These are phyloP conservation scores for Hypomecis punctinalis DNA, from an alignment of 2,888 invertebrate species.

Conservation along the genomic window DNA sequence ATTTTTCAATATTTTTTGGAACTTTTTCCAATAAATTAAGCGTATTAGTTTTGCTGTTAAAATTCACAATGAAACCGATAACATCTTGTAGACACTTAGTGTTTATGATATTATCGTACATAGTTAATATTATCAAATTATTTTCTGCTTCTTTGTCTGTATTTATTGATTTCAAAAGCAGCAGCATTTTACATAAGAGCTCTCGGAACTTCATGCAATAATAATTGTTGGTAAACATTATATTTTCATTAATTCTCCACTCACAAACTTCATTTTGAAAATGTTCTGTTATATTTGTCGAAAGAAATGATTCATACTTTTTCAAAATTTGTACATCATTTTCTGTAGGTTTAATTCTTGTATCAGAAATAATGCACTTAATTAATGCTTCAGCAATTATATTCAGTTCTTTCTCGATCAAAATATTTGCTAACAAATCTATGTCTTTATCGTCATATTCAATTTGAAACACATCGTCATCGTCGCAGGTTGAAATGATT, in stretches of 20 bases:
- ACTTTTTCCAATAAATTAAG: neutral
- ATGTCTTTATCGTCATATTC: slow-evolving; percentile 9
- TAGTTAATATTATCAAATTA: neutral
- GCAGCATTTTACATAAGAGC: neutral
- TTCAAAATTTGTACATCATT: neutral
- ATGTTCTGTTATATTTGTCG: neutral
- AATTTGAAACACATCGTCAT: slow-evolving; percentile 14
- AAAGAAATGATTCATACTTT: slow-evolving; percentile 1
- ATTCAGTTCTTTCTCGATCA: slow-evolving; percentile 11
- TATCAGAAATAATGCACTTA: neutral
- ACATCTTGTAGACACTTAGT: neutral
- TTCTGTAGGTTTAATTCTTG: neutral
- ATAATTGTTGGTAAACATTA: neutral
- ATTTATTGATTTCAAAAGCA: neutral
- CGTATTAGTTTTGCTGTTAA: neutral
- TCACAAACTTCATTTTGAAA: neutral
- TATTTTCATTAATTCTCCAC: slow-evolving; percentile 7
- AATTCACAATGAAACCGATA: slow-evolving; percentile 5
- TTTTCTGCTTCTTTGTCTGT: neutral
- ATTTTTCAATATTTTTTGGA: neutral
- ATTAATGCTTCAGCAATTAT: neutral
- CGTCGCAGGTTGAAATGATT: slow-evolving; percentile 42
- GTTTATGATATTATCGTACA: neutral
- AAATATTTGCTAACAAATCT: neutral
- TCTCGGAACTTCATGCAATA: neutral